Evolutionary conservation across 2,797 vertebrate genomes (phyloP).

Genomic region (Enteromius radiatus): DNA sequence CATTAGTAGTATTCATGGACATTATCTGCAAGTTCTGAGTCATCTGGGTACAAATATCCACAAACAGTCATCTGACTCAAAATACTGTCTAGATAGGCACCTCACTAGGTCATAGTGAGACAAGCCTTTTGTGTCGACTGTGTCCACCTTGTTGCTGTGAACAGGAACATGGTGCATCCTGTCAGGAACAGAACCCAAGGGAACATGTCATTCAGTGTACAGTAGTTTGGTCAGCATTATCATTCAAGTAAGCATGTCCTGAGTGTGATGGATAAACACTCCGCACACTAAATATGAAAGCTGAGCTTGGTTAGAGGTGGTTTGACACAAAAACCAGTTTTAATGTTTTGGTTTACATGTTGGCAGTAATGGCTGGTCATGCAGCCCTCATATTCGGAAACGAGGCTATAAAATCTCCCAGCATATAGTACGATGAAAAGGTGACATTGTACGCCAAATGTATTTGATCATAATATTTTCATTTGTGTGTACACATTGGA

Average conservation of each 20-base stretch:
- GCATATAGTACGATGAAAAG: not conserved
- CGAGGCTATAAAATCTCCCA: not conserved
- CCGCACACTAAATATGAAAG: not conserved
- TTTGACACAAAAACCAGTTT: conserved; percentile 10
- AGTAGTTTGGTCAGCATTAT: conserved; percentile 13
- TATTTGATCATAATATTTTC: not conserved
- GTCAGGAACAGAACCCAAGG: conserved; percentile 19
- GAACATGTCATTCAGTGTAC: conserved; percentile 14
- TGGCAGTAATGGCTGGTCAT: not conserved
- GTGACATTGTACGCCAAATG: not conserved
- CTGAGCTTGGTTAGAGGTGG: not conserved
- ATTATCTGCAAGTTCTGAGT: not conserved
- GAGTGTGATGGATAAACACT: not conserved
- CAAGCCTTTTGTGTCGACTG: not conserved
- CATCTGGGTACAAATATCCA: too few relatives aligned
- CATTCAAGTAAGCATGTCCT: not conserved
- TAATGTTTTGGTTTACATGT: conserved; percentile 1
- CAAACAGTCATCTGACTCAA: too few relatives aligned
- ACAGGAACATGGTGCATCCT: conserved; percentile 37
- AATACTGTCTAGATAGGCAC: not conserved
- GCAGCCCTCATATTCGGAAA: not conserved
- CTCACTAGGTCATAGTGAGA: not conserved
- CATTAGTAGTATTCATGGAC: not conserved
- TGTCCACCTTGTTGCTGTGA: conserved; percentile 16
- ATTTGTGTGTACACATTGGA: not conserved